A percentile compares a stretch with the other conserved stretches of the same genome.
Conservation (phyloP, 2,888 invertebrate genomes). For the Chromoteleia sp. region DNA sequence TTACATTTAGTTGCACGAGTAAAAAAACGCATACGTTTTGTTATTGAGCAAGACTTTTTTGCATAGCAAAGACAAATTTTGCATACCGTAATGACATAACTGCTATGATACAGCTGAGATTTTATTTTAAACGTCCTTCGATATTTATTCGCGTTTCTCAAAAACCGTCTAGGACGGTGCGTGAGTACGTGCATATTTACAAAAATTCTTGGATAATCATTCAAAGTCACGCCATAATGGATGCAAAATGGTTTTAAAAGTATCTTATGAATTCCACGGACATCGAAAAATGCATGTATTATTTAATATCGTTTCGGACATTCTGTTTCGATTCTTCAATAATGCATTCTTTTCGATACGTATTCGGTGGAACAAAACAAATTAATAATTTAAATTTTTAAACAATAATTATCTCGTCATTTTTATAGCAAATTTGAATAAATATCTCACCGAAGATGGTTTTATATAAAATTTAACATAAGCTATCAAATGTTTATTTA, state of each 20-base stretch:
- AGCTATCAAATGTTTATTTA: no score
- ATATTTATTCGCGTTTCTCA: conserved; percentile 36
- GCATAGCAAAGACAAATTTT: no score
- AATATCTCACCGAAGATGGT: no score
- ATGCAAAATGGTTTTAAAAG: conserved; percentile 48
- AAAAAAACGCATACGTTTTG: no score
- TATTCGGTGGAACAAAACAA: no score
- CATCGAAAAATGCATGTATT: conserved; percentile 17
- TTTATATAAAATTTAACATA: no score
- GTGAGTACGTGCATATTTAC: conserved; percentile 56
- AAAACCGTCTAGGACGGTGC: conserved; percentile 53
- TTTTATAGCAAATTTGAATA: no score
- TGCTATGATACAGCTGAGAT: conserved; percentile 7
- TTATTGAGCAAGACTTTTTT: no score
- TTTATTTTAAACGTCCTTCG: conserved; percentile 21
- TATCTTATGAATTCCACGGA: conserved; percentile 25
- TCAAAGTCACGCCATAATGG: conserved; percentile 66
- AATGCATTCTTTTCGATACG: no score
- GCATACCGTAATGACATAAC: conserved; percentile 29
- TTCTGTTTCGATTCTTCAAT: neutral
- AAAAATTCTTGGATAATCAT: conserved; percentile 67
- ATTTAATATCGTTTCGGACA: conserved; percentile 22
- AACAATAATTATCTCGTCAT: no score
- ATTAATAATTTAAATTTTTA: no score
- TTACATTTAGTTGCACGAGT: no score